Base-by-base conservation (phyloP, 2,888 invertebrate species). In the Mongoloraphidia duomilia region DNA sequence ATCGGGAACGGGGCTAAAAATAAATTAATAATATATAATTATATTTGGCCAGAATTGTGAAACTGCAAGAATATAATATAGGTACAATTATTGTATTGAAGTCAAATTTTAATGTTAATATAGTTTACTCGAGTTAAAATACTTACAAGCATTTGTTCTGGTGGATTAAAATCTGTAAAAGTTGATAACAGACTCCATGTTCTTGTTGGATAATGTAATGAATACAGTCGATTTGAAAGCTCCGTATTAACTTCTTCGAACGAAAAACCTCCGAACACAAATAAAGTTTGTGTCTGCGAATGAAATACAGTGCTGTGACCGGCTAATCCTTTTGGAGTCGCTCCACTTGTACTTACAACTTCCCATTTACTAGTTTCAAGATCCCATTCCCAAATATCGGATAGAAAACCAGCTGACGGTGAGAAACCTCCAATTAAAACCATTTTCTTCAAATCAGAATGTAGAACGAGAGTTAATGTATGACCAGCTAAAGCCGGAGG, bases 241-340 rank as follows among this genome's bases (percentile, higher is more conserved):
- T 71, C 71, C n/a, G 82, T 80, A 48, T 73, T 68, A 37, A 72
- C 73, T 54, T 88, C 83, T 46, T 82, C 77, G 1, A 84, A 88
- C 3, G 83, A 69, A 56, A 86, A 82, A 6, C 95, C 95, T 6
- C 95, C 95, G 63, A 88, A 94, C 1, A 95, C 76, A 60, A 93
- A 95, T 50, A 95, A 75, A 58, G 87, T 84, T 57, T 89, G 82
- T 0, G 86, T 84, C 26, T 76, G 77, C 1, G 76, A 68, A 59
- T 94, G 89, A 63, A 88, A 93, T 0, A 93, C 88, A 0, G 92
- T 84, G 45, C 84, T 85, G 63, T 95, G 95, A 0, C 93, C 94
- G 61, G 87, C 93, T 34, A 92, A 74, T 35, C 88, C 89, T 2
- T 82, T 68, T 0, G 90, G 89, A 41, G 81, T 80, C 9, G 82